Evolutionary conservation across 2,888 invertebrate species (phyloP).

Genomic region (Euplexia lucipara): DNA sequence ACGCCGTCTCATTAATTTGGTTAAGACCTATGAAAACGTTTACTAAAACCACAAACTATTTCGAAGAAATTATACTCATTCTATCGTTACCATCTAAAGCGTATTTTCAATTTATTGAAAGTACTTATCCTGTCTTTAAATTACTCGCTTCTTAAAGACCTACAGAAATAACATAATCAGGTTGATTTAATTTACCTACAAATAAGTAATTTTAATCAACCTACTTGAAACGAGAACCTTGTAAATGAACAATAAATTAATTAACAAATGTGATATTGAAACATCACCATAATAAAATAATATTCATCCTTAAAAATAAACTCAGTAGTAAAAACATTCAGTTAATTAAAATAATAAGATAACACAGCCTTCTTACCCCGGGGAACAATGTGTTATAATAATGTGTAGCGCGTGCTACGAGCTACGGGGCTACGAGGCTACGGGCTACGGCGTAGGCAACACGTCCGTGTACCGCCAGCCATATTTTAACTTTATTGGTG

Average conservation of each 20-base stretch:
- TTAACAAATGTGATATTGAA: constrained; percentile 4
- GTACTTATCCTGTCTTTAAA: not conserved
- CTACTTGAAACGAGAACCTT: not conserved
- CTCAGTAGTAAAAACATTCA: constrained; percentile 26
- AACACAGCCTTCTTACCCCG: constrained; percentile 22
- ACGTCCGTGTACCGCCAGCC: constrained; percentile 9
- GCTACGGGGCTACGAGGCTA: constrained; percentile 25
- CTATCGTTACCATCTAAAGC: not conserved
- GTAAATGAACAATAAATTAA: not conserved
- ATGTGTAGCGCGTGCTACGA: constrained; percentile 56
- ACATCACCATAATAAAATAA: constrained; percentile 17
- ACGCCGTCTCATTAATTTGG: not conserved
- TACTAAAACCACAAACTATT: not conserved
- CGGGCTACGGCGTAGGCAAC: constrained; percentile 53
- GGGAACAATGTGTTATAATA: constrained; percentile 55
- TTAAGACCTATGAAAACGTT: not conserved
- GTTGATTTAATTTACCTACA: too few species aligned
- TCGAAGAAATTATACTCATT: too few species aligned
- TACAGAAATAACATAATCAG: not conserved
- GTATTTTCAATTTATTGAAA: not conserved
- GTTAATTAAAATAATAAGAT: constrained; percentile 57
- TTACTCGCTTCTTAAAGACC: not conserved
- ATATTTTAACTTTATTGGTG: constrained; percentile 39
- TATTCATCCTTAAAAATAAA: constrained; percentile 23
- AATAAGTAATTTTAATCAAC: not conserved